Evolutionary conservation across 2,113 vertebrate genomes (phyloP), one percentile per base, ranked within the genome.

Genomic region (Piprites chloris): DNA sequence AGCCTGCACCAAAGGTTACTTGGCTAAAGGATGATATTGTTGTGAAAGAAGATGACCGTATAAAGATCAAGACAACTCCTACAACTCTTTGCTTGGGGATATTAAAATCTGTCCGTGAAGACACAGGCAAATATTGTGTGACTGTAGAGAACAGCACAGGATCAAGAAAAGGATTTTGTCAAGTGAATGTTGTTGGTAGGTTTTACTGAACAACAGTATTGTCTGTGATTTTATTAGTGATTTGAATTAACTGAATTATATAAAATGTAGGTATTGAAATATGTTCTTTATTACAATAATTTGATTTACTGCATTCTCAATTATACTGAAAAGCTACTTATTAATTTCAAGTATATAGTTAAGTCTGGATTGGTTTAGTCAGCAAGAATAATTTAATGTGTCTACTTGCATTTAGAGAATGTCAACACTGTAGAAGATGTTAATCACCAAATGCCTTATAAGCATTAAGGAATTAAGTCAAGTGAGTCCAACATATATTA

Each of bases 121-220:
- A 99, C 96, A 99, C 99, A 32, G 99, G 99, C 90, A 98, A 97
- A 98, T 99, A 99, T 8, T 98, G 98, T 96, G 99, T 99, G 62
- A 96, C 98, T 87, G 98, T 99, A 49, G 99, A 99, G 95, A 99
- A 99, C 94, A 99, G 98, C 84, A 99, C 98, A 50, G 99, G 99
- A 68, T 98, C 98, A 94, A 98, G 99, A 90, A 99, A 99, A 97
- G 99, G 99, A 56, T 92, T 98, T 89, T 99, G 98, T 98, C 99
- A 99, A 96, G 94, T 99, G 85, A 99, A 94, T 12, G 99, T 99
- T 68, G 99, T 99, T 69, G 99, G 99, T 99, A 98, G 46, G 99
- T 97, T 93, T 89, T 75, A 84, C 42, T 90, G 49, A 79, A 39
- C 18, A 88, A 68, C 15, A 69, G 11, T 50, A 33, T 37, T 72